Conservation (phyloP, 2,888 invertebrate species). For the Scrobipalpa atriplicella region DNA sequence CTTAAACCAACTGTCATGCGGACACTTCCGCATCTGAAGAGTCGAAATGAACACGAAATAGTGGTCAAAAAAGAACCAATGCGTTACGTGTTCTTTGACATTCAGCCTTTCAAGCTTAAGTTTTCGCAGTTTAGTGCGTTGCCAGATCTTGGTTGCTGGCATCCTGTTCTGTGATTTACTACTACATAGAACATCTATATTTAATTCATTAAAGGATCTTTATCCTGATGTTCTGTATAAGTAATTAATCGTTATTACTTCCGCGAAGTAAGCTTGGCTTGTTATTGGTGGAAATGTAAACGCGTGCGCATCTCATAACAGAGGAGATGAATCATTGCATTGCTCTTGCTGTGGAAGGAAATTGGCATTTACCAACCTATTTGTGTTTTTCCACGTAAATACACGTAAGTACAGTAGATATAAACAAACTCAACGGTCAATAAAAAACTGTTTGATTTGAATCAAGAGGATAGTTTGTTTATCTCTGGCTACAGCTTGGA, state of each 20-base stretch:
- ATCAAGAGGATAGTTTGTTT: background rate
- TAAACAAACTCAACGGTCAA: background rate
- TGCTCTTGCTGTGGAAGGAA: background rate
- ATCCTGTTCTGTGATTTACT: background rate
- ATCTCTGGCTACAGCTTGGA: no score
- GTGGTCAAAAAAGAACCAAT: no score
- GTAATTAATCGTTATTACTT: slow-evolving; percentile 16
- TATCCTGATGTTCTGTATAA: slow-evolving; percentile 21
- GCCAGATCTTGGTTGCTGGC: no score
- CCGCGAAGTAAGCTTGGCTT: slow-evolving; percentile 6
- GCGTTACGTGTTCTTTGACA: no score
- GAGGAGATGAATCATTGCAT: background rate
- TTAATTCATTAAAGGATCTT: slow-evolving; percentile 13
- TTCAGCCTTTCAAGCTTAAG: no score
- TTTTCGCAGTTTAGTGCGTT: no score
- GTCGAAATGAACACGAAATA: no score
- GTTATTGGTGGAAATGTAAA: slow-evolving; percentile 9
- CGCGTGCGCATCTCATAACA: slow-evolving; percentile 5
- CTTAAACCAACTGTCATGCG: no score
- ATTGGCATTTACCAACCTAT: background rate
- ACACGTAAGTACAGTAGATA: background rate
- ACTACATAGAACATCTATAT: slow-evolving; percentile 33
- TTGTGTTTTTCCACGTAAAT: background rate
- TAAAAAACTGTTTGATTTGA: no score
- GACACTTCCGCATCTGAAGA: no score